These are phyloP conservation scores for Drosophila suboccidentalis DNA, from an alignment of 2,888 invertebrate genomes.

Conservation along the genomic window DNA sequence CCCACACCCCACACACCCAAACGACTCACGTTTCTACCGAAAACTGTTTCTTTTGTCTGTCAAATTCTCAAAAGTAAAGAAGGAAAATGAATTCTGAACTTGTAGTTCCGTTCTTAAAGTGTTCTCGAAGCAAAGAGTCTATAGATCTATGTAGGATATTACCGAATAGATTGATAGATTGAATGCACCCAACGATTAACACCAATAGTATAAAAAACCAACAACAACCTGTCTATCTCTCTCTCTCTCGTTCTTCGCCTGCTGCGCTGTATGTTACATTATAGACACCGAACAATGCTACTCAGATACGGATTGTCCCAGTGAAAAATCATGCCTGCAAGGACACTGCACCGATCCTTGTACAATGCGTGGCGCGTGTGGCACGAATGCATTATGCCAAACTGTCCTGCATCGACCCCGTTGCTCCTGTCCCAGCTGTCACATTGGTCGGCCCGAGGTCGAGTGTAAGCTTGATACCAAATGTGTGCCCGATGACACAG, in stretches of 20 bases:
- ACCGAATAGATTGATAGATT: constrained; percentile 55
- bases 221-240: constrained; percentile 82
- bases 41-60: constrained; percentile 39
- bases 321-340: constrained; percentile 96
- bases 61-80: constrained; percentile 19
- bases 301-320: constrained; percentile 95
- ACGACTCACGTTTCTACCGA: constrained; percentile 41
- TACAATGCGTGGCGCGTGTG: constrained; percentile 94
- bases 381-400: constrained; percentile 94
- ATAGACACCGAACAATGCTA: constrained; percentile 92
- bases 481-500: constrained; percentile 87
- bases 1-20: not conserved
- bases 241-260: constrained; percentile 74
- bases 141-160: constrained; percentile 48
- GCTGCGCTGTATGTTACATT: constrained; percentile 71
- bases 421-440: constrained; percentile 95
- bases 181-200: constrained; percentile 79
- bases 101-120: constrained; percentile 34
- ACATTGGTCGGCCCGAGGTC: constrained; percentile 92
- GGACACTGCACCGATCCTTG: constrained; percentile 96
- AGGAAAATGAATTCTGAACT: constrained; percentile 31
- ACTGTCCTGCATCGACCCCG: constrained; percentile 93
- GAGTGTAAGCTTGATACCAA: constrained; percentile 92
- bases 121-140: constrained; percentile 29
- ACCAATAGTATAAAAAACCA: constrained; percentile 54